Base-by-base conservation (phyloP, 30 jellyfish, hydroid and myxozoan species). In the Aurelia sp. region DNA sequence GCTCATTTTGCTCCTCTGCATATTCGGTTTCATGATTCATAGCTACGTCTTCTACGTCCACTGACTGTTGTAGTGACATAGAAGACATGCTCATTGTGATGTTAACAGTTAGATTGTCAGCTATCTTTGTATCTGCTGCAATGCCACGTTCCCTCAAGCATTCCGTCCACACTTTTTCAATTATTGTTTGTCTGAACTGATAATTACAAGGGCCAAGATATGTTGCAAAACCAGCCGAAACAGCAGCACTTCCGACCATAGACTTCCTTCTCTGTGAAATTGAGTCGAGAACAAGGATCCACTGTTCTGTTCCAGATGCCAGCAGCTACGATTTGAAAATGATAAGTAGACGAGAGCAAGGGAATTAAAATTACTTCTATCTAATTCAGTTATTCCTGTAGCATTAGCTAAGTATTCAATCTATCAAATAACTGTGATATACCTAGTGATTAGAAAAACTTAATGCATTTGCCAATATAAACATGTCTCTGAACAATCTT, bases 131-230 rank as follows among this genome's bases (percentile, higher is more conserved):
- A 64, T 82, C 89, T 12, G 61, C 35, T 10, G 55, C 67, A 21
- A 91, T 91, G 50, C 97, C 97, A 22, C 92, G 93, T 16, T 91
- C 92, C 21, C 48, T 61, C 86, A 91, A 72, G 78, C 95, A 91
- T 20, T 78, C 75, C 13, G 89, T 82, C 96, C 97, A 91, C 22
- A 24, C 47, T 27, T 16, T 19, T 44, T 58, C 76, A 57, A 83
- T 27, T 69, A 84, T 71, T 9, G 78, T 64, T 50, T 74, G 85
- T 15, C 97, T 77, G 52, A 82, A 76, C 19, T 48, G 79, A 83
- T 75, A 72, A 40, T 81, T 50, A 48, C 74, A 84, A 4, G 75
- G 57, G 48, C 92, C 92, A 51, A 91, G 89, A 73, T 91, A 91
- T 3, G 92, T 80, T 7, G 90, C 86, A 62, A 82, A 91, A 4